Evolutionary conservation across 2,888 invertebrate species (phyloP).

Genomic region (Patella depressa): DNA sequence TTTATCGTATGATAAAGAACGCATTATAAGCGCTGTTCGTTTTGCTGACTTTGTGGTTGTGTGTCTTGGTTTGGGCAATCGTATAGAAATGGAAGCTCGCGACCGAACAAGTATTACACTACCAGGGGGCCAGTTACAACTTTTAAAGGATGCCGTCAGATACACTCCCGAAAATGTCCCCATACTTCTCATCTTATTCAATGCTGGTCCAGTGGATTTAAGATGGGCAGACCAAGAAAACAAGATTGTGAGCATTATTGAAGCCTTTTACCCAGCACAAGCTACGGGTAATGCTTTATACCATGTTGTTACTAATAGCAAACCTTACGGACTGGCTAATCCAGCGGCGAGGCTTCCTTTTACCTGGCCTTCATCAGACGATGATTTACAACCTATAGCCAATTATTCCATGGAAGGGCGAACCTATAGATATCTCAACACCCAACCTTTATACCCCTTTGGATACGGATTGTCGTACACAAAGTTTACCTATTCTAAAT

Average conservation of each 20-base stretch:
- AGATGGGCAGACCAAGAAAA: background rate
- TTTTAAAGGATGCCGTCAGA: background rate
- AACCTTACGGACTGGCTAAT: constrained; percentile 4
- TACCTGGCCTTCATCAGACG: background rate
- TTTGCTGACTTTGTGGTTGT: constrained; percentile 52
- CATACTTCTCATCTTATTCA: background rate
- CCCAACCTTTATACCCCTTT: constrained; percentile 50
- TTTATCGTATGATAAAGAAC: constrained; percentile 40
- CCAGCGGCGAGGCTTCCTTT: background rate
- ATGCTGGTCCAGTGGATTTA: background rate
- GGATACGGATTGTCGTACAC: constrained; percentile 51
- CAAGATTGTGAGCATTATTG: background rate
- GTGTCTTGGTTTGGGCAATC: constrained; percentile 53
- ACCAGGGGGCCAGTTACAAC: background rate
- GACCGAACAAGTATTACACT: background rate
- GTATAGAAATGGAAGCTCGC: background rate
- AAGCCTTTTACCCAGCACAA: constrained; percentile 1
- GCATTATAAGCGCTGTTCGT: constrained; percentile 43
- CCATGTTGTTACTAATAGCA: background rate
- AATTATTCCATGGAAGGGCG: constrained; percentile 55
- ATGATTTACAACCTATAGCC: constrained; percentile 42
- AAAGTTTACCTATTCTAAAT: constrained; percentile 36
- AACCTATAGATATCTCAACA: constrained; percentile 61
- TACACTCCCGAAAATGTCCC: background rate
- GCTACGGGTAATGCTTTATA: background rate